These are phyloP conservation scores for Caenorhabditis sinica DNA, from an alignment of 2,888 invertebrate genomes.

Conservation along the genomic window DNA sequence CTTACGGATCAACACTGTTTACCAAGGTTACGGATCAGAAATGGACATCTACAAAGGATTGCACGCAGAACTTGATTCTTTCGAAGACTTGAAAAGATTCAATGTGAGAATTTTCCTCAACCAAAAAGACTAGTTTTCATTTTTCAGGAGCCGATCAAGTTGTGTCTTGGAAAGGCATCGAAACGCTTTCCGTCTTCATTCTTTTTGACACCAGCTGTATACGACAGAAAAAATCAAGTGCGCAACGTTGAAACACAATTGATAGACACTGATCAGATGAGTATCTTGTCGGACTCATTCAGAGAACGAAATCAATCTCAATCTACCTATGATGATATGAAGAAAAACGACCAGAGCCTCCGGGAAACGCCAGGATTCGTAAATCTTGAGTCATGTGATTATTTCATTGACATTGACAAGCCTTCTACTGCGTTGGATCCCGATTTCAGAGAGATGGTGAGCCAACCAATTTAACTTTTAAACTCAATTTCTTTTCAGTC, in stretches of 20 bases:
- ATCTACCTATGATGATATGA: too few species aligned
- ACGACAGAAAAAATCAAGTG: background rate
- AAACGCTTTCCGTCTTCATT: background rate
- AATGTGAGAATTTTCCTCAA: background rate
- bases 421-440: slow-evolving; percentile 84
- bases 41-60: slow-evolving; percentile 10
- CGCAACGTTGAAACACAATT: background rate
- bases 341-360: too few species aligned
- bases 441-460: slow-evolving; percentile 83
- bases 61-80: background rate
- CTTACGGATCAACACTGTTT: background rate
- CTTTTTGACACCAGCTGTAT: background rate
- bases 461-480: background rate
- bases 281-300: background rate
- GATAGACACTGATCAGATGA: background rate
- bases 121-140: background rate
- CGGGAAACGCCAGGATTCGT: background rate
- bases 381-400: slow-evolving; percentile 83
- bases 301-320: background rate
- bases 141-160: background rate
- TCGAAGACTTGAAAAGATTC: background rate
- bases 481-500: slow-evolving; percentile 31
- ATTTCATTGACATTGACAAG: slow-evolving; percentile 41
- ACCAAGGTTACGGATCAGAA: background rate
- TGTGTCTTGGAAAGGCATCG: background rate